Base-by-base conservation (phyloP, 1,140 invertebrate genomes). In the Saccostrea cuccullata region DNA sequence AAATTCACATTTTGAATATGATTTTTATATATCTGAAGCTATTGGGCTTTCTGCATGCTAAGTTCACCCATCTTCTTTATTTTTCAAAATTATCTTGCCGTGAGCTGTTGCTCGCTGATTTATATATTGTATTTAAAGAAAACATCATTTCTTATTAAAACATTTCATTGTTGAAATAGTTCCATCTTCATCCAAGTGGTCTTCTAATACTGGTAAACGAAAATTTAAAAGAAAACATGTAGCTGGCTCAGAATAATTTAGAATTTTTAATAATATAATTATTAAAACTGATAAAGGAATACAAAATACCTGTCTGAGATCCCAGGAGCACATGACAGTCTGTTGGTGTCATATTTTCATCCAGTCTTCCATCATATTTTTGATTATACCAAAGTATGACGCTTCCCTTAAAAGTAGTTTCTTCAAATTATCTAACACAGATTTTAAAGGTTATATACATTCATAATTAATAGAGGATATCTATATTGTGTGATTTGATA, bases 161-260 rank as follows among this genome's bases (percentile, higher is more conserved):
- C 70, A 77, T 36, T 77, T 77, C 70, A 77, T 77, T 36, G 70
- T 77, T 6, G 70, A 36, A 36, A 77, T 17, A 36, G 70, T 77
- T 77, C 70, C 70, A 36, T 77, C 70, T 77, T 77, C 70, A 30
- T 77, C 70, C 70, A 77, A 77, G 30, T 77, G 15, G 26, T 77
- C 70, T 77, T 77, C 70, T 12, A 77, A 13, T 30, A 77, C 70
- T 77, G 23, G 36, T 36, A 77, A 30, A 77, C 23, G 13, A 12
- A 77, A 64, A 47, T 11, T n/a, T n/a, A 47, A 47, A 47, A 47
- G 0, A 9, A 2, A 47, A 47, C 47, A 8, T 47, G 47, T 47
- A 64, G 15, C n/a, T 64, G 58, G 58, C 6, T 64, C 2, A 64
- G n/a, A n/a, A n/a, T n/a, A n/a, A n/a, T n/a, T n/a, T n/a, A n/a